A percentile compares a stretch with the other conserved stretches of the same genome.
Evolutionary conservation across 1,140 invertebrate species (phyloP).

Genomic region (Psix sp.): DNA sequence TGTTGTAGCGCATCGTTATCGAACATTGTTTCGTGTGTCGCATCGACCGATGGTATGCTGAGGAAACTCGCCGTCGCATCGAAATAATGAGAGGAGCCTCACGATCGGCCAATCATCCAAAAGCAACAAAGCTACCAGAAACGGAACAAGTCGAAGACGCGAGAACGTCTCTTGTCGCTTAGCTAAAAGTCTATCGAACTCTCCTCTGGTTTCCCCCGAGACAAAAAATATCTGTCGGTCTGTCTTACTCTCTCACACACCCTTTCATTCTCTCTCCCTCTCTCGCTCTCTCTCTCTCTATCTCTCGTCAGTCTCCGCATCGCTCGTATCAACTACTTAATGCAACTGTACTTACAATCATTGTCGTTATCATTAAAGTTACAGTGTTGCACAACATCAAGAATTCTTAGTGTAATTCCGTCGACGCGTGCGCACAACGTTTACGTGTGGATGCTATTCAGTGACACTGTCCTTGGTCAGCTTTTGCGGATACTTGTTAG

Average conservation of each 20-base stretch:
- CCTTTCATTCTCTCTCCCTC: too few relatives aligned
- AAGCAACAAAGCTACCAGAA: neutral
- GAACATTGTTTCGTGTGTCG: slow-evolving; percentile 42
- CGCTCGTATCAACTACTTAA: slow-evolving; percentile 64
- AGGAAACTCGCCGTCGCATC: slow-evolving; percentile 6
- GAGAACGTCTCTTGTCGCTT: slow-evolving; percentile 17
- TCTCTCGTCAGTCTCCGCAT: slow-evolving; percentile 17
- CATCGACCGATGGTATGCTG: neutral
- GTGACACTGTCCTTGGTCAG: slow-evolving; percentile 11
- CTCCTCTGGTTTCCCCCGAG: slow-evolving; percentile 29
- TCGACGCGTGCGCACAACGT: slow-evolving; percentile 53
- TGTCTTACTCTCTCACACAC: too few relatives aligned
- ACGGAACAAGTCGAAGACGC: slow-evolving; percentile 12
- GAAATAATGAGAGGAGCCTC: too few relatives aligned
- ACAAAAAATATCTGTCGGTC: too few relatives aligned
- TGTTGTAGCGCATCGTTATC: slow-evolving; percentile 51
- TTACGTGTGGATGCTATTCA: slow-evolving; percentile 55
- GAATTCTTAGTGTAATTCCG: slow-evolving; percentile 66
- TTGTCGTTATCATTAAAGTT: slow-evolving; percentile 69
- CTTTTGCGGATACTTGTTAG: neutral
- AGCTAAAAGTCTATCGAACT: slow-evolving; percentile 55
- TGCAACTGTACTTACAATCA: slow-evolving; percentile 68
- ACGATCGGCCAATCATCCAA: too few relatives aligned
- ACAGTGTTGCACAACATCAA: slow-evolving; percentile 74
- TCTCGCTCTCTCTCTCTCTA: too few relatives aligned